Base-by-base conservation (phyloP, 2,113 vertebrate species). In the Echinops telfairi region DNA sequence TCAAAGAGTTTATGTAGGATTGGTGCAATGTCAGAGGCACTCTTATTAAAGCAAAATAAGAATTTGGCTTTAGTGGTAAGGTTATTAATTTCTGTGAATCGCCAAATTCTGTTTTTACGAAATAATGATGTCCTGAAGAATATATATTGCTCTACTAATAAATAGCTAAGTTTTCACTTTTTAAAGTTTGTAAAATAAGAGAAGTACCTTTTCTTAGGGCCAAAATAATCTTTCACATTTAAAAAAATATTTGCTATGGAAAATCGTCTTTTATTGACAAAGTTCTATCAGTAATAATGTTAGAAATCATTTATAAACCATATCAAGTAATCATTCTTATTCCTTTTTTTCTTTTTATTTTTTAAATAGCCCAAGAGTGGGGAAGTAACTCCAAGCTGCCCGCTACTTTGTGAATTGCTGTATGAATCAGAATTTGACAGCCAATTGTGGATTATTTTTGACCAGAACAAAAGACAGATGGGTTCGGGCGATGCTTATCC, bases 381-480 rank as follows among this genome's bases (percentile, higher is more conserved):
- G n/a, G 99, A 99, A 97, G 99, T 99, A 66, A 99, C 99, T 47
- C 99, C 99, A 86, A 99, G 99, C 97, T 99, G 99, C 94, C 99
- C 99, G 0, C 97, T 99, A 90, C 98, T 99, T 80, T 99, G 99
- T 98, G 99, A 99, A 96, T 96, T 99, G 83, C 90, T 99, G 11
- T 99, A 99, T 0, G 99, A 99, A 97, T 99, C 99, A 4, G 99
- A 99, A 98, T 99, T 99, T 97, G 99, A 99, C 98, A 99, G 99
- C 97, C 99, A 99, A 53, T 98, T 99, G 3, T 99, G 99, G 99
- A 99, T 99, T 97, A 98, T 99, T 94, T 99, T 99, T 97, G 99
- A 99, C 95, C 99, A 99, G 97, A 99, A 99, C 98, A 99, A 99
- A 98, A 99, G 99, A 76, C 98, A 99, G 0, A 98, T 99, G 98